These are phyloP conservation scores for Labeo catla DNA, from an alignment of 2,113 vertebrate species.

Conservation along the genomic window DNA sequence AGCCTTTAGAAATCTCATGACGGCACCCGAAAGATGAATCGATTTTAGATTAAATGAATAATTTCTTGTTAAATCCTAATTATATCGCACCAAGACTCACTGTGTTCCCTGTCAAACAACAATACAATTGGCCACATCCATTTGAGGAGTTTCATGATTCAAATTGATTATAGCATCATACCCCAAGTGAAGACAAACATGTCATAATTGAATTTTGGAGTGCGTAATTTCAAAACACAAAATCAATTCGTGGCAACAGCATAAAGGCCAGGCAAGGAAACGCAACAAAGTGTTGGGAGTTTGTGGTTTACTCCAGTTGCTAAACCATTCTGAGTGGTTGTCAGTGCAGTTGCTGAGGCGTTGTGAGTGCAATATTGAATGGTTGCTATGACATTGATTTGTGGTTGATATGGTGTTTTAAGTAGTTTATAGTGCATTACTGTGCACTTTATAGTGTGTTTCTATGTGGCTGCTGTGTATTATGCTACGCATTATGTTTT, in stretches of 20 bases:
- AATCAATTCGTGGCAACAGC: conserved; percentile 61
- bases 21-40: conserved; percentile 54
- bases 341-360: too few relatives aligned
- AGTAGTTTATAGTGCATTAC: neutral
- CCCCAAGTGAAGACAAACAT: conserved; percentile 39
- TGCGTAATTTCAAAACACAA: conserved; percentile 55
- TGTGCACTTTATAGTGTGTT: neutral
- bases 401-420: neutral
- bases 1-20: neutral
- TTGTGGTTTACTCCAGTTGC: conserved; percentile 13
- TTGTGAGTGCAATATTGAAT: too few relatives aligned
- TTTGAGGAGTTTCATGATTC: conserved; percentile 62
- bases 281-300: neutral
- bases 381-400: too few relatives aligned
- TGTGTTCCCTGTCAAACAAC: conserved; percentile 61
- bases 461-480: neutral
- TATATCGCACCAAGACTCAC: neutral
- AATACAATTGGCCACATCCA: conserved; percentile 58
- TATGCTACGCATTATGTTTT: too few relatives aligned
- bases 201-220: conserved; percentile 55
- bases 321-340: too few relatives aligned
- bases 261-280: conserved; percentile 32
- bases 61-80: conserved; percentile 27
- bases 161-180: conserved; percentile 66
- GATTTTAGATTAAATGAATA: conserved; percentile 46